Conservation (phyloP, 2,888 invertebrate species). For the Oxyscelio sp. region DNA sequence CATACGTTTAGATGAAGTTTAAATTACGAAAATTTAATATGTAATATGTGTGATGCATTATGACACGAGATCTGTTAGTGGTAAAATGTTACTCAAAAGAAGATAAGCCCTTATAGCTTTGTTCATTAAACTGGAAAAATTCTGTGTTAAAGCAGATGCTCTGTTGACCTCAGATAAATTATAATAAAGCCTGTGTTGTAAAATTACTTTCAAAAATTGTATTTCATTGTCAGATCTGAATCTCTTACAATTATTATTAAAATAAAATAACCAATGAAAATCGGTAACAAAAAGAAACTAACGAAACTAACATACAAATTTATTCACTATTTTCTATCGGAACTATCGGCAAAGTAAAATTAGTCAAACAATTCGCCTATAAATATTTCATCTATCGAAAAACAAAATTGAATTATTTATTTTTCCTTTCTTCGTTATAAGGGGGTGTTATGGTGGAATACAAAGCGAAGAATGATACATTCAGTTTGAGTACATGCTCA, state of each 20-base stretch:
- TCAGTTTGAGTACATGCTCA: conserved; percentile 8
- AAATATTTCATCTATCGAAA: neutral
- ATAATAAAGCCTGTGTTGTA: conserved; percentile 4
- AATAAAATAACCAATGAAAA: too few species aligned
- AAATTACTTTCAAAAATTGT: too few species aligned
- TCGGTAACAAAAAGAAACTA: too few species aligned
- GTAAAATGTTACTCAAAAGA: conserved; percentile 12
- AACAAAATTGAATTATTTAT: conserved; percentile 9
- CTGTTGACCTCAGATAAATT: conserved; percentile 14
- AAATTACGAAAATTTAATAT: conserved; percentile 28
- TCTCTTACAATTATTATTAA: too few species aligned
- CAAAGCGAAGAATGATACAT: conserved; percentile 9
- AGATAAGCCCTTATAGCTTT: conserved; percentile 17
- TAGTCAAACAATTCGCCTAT: neutral
- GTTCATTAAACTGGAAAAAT: conserved; percentile 37
- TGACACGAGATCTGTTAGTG: conserved; percentile 4
- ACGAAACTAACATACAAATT: too few species aligned
- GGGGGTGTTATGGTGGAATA: neutral
- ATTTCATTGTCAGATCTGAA: too few species aligned
- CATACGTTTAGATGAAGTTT: conserved; percentile 17
- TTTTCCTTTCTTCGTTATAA: neutral
- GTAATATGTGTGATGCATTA: conserved; percentile 33
- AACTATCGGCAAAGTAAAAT: neutral
- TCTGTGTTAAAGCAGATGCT: neutral
- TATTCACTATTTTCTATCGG: too few species aligned